Base-by-base conservation (phyloP, 2,113 vertebrate genomes). In the Pangasianodon hypophthalmus region DNA sequence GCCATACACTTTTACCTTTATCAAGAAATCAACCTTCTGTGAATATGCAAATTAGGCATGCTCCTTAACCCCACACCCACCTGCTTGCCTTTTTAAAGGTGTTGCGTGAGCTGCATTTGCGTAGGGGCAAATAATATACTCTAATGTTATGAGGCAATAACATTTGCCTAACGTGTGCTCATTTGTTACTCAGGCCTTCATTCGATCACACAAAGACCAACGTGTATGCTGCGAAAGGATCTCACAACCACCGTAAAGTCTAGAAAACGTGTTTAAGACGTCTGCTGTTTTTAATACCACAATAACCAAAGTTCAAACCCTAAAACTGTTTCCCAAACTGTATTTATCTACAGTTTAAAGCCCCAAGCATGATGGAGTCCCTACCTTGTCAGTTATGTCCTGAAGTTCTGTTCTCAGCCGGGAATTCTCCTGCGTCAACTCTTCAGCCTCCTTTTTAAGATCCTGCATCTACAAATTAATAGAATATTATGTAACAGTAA, bases 341-440 rank as follows among this genome's bases (percentile, higher is more conserved):
- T 24, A 69, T n/a, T 32, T 32, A 67, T 5, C 10, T 50, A 1
- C 19, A 50, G 29, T 46, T 64, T 7, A 44, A 50, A 24, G 8
- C 32, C 37, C 19, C 6, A 19, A 85, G 46, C 44, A 32, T 9
- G 13, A 54, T 26, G 16, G 4, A 24, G 54, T 29, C 41, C 11
- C 37, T 44, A 91, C 91, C 91, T 88, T 80, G 29, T 90, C 73
- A 64, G 91, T 80, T 9, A 69, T 46, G 7, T 88, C 86, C 26
- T 88, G 71, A 86, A 90, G 88, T 9, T 86, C 67, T 44, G 46
- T 44, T 6, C 62, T 64, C 18, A 91, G 86, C 24, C n/a, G 60
- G 41, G 48, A 58, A 37, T 26, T 90, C 80, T 90, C 54, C 73
- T 46, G 50, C 9, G 32, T 41, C 69, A 89, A 46, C 41, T 77